Base-by-base conservation (phyloP, 2,113 vertebrate species). In the Charina bottae region DNA sequence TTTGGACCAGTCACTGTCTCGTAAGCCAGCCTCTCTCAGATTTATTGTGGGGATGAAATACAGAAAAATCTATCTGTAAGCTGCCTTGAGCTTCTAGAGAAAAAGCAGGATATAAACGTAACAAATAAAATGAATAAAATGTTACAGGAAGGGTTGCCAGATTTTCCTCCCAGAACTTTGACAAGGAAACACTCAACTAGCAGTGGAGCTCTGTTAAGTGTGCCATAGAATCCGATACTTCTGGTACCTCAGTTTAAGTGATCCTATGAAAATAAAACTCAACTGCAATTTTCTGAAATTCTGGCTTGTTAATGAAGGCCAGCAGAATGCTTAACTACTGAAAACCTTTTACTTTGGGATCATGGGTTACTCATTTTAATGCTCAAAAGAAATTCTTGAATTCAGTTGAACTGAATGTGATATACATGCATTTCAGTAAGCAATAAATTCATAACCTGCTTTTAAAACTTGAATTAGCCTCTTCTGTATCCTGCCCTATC, bases 111-210 rank as follows among this genome's bases (percentile, higher is more conserved):
- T 37, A 78, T 78, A 78, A 78, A 78, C 0, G 6, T 78, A 78
- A 78, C 33, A 49, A 42, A 42, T 42, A 42, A 78, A 72, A 58
- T 58, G 4, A 94, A 95, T 88, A 88, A 94, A 95, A 94, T 90
- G 85, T 64, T 93, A 92, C 85, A 95, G 88, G 56, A 90, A 87
- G 86, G 42, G 7, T 58, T 91, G 94, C 93, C 96, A 96, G 92
- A 86, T 88, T 95, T 88, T 92, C 93, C 33, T 42, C 17, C 33
- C 72, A 42, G 42, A 93, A 91, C 60, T 68, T 92, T 94, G 93
- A 92, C 92, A 59, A 0, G 0, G 85, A 93, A 95, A 87, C 56
- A 93, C 94, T 90, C 92, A 85, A 28, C 85, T 94, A 33, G 84
- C 17, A 42, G 19, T 90, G 23, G 91, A 94, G 90, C 56, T 93